A percentile compares a stretch with the other conserved stretches of the same genome.
phyloP scores from a whole-genome alignment of 2,113 vertebrate genomes.

The Heterotis niloticus region DNA sequence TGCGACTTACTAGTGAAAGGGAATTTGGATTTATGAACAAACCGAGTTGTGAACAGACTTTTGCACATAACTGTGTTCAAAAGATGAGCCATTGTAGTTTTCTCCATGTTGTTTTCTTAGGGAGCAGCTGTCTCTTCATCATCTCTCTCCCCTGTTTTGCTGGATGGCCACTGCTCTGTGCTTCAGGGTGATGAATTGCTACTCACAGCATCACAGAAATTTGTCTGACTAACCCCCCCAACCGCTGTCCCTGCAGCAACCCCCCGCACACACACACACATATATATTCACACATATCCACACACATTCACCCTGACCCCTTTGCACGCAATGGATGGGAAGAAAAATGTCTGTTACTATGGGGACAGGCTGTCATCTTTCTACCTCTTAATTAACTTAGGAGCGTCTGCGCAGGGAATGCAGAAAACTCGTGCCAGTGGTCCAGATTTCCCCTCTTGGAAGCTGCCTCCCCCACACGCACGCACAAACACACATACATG shows the following conservation, averaged over 20 bases:
- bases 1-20: too few relatives aligned
- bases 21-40: too few relatives aligned
- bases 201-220: too few relatives aligned
- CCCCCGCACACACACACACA: neutral
- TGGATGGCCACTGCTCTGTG: neutral
- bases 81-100: too few relatives aligned
- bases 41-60: too few relatives aligned
- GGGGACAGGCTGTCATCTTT: slow-evolving; percentile 1
- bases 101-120: neutral
- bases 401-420: neutral
- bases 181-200: too few relatives aligned
- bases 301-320: neutral
- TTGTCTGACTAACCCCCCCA: neutral
- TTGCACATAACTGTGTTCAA: too few relatives aligned
- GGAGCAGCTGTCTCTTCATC: neutral
- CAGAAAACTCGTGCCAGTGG: neutral
- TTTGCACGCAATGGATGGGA: neutral
- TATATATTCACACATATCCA: neutral
- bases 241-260: too few relatives aligned
- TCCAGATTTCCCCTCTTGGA: neutral
- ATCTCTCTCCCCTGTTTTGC: neutral
- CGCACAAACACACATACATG: neutral
- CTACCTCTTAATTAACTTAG: slow-evolving; percentile 21
- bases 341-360: slow-evolving; percentile 12
- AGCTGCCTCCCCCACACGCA: neutral